Base-by-base conservation (phyloP, 2,888 invertebrate genomes). In the Caenorhabditis sp. region DNA sequence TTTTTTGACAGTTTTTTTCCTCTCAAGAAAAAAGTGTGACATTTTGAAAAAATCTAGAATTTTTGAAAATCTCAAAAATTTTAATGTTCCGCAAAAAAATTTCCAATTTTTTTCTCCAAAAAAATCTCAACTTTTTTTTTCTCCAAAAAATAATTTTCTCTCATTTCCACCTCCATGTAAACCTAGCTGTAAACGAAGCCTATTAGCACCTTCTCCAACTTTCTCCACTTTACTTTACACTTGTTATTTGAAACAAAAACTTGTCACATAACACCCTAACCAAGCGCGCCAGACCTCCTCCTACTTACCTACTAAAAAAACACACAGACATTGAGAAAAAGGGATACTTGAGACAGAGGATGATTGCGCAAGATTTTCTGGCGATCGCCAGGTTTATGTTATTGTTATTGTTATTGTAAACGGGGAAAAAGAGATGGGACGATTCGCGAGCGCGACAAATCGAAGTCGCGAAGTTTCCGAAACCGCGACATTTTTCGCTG, bases 211-310 rank as follows among this genome's bases (percentile, higher is more conserved):
- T 43, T 17, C 14, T 10, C 17, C 17, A 12, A 17, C 43, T 17
- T 43, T 12, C 12, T 36, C 17, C 14, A 43, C 43, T 43, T 43
- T 43, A 43, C 43, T 43, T 43, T 43, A 43, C 43, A 43, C 43
- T 43, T 43, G 43, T 43, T 43, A 43, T 43, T 43, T 43, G 43
- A 43, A 43, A 43, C 43, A 43, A 43, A 43, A 43, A 43, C 43
- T 43, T 43, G 43, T 43, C 43, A 43, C 43, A 43, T 43, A 43
- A 43, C 43, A 43, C 43, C 10, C 43, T n/a, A n/a, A n/a, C n/a
- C n/a, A n/a, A n/a, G n/a, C n/a, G n/a, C 57, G 31, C 57, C 57
- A 31, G 57, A 31, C 57, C 54, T 21, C 26, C 26, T 19, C 19
- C 24, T 21, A n/a, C 24, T 24, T 26, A 23, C 24, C 54, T 14